Percentiles rank a stretch among this genome's conserved stretches.
phyloP scores from a whole-genome alignment of 2,888 invertebrate genomes.

The Nomada hirtipes region DNA sequence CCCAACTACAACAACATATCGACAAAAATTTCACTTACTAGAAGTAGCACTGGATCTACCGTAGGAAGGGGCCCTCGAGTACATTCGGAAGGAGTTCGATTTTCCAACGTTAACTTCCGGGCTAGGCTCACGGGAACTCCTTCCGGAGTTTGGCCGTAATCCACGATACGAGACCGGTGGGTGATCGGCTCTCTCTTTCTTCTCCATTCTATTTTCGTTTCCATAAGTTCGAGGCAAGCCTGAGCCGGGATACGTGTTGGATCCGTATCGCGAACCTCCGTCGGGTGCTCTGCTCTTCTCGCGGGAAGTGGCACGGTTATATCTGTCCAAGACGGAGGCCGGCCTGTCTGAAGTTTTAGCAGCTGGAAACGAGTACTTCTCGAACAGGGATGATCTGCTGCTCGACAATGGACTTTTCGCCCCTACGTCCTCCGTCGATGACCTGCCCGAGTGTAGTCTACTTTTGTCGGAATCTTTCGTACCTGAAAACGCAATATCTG shows the following conservation, averaged over 20 bases:
- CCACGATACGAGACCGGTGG: constrained; percentile 85
- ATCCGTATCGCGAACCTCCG: constrained; percentile 73
- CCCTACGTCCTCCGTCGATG: constrained; percentile 74
- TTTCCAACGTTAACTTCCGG: constrained; percentile 81
- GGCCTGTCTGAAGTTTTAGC: constrained; percentile 77
- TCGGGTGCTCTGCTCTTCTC: constrained; percentile 80
- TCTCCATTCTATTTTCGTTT: constrained; percentile 77
- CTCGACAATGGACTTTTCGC: constrained; percentile 76
- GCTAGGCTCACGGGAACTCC: constrained; percentile 86
- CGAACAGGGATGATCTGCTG: constrained; percentile 76
- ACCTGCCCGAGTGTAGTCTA: constrained; percentile 72
- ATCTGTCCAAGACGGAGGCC: constrained; percentile 79
- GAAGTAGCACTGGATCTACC: constrained; percentile 67
- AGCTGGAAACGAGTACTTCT: constrained; percentile 77
- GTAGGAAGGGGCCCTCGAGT: constrained; percentile 75
- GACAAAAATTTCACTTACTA: constrained; percentile 64
- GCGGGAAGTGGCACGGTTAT: constrained; percentile 76
- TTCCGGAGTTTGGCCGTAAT: constrained; percentile 75
- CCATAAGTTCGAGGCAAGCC: constrained; percentile 73
- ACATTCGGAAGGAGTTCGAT: constrained; percentile 73
- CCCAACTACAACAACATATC: neutral
- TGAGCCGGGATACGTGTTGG: constrained; percentile 79
- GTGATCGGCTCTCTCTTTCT: constrained; percentile 83
- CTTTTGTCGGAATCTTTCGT: constrained; percentile 78
- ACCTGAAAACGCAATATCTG: constrained; percentile 62